A percentile compares a stretch with the other conserved stretches of the same genome.
phyloP scores from a whole-genome alignment of 2,888 invertebrate species.

The Drosophila neotestacea region DNA sequence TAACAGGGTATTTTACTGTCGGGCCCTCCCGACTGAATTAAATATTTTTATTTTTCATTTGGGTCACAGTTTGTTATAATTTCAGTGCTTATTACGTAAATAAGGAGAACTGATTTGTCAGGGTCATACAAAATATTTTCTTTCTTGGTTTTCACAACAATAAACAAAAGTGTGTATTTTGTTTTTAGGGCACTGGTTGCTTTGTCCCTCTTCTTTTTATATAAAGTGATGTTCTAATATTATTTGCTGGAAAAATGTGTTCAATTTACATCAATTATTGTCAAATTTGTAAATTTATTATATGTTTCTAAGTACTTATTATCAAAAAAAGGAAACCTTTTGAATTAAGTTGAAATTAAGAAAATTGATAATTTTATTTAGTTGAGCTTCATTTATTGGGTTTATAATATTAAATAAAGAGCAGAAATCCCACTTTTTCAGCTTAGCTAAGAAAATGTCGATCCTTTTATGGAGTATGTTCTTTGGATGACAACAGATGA shows the following conservation, averaged over 20 bases:
- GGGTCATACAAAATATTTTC: slow-evolving; percentile 67
- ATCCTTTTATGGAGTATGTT: background rate
- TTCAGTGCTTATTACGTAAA: slow-evolving; percentile 69
- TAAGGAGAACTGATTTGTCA: slow-evolving; percentile 75
- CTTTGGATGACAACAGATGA: slow-evolving; percentile 22
- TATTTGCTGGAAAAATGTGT: too few species aligned
- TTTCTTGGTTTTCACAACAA: slow-evolving; percentile 55
- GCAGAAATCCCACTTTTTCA: background rate
- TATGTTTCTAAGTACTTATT: slow-evolving; percentile 6
- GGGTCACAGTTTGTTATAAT: slow-evolving; percentile 30
- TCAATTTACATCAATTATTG: background rate
- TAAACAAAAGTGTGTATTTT: slow-evolving; percentile 50
- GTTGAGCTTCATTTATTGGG: background rate
- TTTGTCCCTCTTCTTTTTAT: background rate
- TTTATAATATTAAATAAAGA: background rate
- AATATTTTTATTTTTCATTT: slow-evolving; percentile 38
- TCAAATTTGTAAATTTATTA: slow-evolving; percentile 66
- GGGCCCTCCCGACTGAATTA: too few species aligned
- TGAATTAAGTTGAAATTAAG: too few species aligned
- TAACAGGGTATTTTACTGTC: too few species aligned
- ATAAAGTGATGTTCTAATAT: background rate
- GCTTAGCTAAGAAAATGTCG: background rate
- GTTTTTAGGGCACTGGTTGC: slow-evolving; percentile 17
- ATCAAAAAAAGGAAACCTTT: background rate
- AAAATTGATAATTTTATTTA: too few species aligned